A percentile compares a stretch with the other conserved stretches of the same genome.
Conservation (phyloP, 2,113 vertebrate species). For the Onychostoma macrolepis region DNA sequence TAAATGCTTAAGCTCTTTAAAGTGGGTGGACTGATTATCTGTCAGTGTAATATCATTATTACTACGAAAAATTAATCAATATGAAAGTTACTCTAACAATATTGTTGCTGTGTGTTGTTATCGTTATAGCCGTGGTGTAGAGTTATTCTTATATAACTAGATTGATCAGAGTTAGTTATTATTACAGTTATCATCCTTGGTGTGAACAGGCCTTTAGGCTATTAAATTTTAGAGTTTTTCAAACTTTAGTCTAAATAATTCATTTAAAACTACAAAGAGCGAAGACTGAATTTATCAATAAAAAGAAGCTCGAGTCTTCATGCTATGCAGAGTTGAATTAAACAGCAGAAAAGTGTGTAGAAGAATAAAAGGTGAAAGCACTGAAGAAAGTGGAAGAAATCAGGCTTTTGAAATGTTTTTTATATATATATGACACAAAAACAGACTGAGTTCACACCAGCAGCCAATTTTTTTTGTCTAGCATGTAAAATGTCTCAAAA, state of each 20-base stretch:
- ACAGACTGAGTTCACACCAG: not conserved
- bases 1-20: too few relatives aligned
- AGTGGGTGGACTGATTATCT: too few relatives aligned
- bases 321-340: not conserved
- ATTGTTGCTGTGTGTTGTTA: not conserved
- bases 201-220: not conserved
- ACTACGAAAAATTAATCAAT: too few relatives aligned
- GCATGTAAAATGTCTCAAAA: not conserved
- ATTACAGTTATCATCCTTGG: not conserved
- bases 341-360: slow-evolving; percentile 41
- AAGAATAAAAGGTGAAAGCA: not conserved
- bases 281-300: not conserved
- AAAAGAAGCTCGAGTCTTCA: not conserved
- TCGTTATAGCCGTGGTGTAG: not conserved
- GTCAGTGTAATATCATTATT: too few relatives aligned
- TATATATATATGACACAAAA: not conserved
- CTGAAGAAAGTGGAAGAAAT: not conserved
- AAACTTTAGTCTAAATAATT: not conserved
- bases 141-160: not conserved
- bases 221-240: not conserved
- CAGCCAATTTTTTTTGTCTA: not conserved
- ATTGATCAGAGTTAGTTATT: not conserved
- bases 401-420: not conserved
- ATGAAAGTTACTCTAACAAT: not conserved
- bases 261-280: not conserved